Conservation (phyloP, 2,113 vertebrate genomes). For the Otis tarda region DNA sequence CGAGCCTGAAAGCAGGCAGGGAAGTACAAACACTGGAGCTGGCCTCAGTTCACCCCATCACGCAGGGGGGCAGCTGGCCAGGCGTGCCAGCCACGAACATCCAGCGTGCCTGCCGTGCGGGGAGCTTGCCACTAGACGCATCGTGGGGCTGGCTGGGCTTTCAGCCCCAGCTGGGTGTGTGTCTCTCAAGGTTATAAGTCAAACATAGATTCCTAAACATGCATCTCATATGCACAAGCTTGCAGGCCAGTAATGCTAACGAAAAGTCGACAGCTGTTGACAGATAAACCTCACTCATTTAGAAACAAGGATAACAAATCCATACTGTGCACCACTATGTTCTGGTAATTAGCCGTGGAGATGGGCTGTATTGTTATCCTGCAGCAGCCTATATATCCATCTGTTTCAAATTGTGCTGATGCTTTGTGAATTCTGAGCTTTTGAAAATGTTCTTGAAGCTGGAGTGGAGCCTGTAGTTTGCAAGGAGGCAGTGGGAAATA, state of each 20-base stretch:
- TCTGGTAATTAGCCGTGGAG: neutral
- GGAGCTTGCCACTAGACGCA: neutral
- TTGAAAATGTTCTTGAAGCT: neutral
- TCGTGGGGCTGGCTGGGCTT: neutral
- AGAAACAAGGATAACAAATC: neutral
- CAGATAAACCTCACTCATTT: neutral
- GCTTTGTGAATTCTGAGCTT: neutral
- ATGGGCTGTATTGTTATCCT: neutral
- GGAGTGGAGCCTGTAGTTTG: slow-evolving; percentile 8
- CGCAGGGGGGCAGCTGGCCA: neutral
- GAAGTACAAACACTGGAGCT: neutral
- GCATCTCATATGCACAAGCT: neutral
- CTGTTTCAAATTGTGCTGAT: fast-evolving
- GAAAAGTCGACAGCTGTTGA: neutral
- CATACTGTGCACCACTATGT: neutral
- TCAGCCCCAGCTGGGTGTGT: neutral
- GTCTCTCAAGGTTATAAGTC: neutral
- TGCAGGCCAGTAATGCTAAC: neutral
- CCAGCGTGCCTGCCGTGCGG: fast-evolving
- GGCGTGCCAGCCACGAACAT: neutral
- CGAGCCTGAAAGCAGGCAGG: neutral
- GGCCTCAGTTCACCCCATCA: neutral
- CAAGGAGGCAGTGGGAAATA: neutral
- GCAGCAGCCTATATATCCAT: neutral
- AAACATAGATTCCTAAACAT: neutral